These are phyloP conservation scores for Meghimatium bilineatum DNA, from an alignment of 2,888 invertebrate species.

Conservation along the genomic window DNA sequence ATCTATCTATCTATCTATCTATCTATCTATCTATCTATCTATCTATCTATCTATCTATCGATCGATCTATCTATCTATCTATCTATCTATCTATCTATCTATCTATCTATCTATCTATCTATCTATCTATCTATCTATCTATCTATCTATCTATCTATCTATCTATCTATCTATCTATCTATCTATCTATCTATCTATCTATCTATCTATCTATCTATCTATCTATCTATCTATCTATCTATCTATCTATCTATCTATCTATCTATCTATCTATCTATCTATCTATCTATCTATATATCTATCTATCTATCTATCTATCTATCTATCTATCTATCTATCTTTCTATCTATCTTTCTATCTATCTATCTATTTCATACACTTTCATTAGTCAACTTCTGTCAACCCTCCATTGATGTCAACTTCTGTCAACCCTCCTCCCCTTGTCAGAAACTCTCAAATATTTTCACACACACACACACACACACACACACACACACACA, in stretches of 20 bases:
- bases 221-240: conserved; percentile 13
- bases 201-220: conserved; percentile 12
- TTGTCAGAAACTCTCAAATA: too few relatives aligned
- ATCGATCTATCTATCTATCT: conserved; percentile 13
- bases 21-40: conserved; percentile 13
- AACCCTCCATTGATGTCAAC: too few relatives aligned
- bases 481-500: too few relatives aligned
- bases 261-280: conserved; percentile 13
- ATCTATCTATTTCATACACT: neutral
- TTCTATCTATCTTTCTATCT: conserved; percentile 6
- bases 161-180: neutral
- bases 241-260: conserved; percentile 13
- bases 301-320: conserved; percentile 13
- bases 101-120: conserved; percentile 13
- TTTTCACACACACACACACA: too few relatives aligned
- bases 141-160: conserved; percentile 13
- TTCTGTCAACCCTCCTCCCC: too few relatives aligned
- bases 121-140: conserved; percentile 13
- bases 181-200: too few relatives aligned
- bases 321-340: conserved; percentile 13
- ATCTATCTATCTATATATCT: too few relatives aligned
- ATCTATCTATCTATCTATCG: conserved; percentile 13
- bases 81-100: conserved; percentile 13
- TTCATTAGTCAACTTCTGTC: too few relatives aligned
- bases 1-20: conserved; percentile 13